Evolutionary conservation across 2,797 vertebrate species (phyloP).

Genomic region (Pipistrellus kuhlii): DNA sequence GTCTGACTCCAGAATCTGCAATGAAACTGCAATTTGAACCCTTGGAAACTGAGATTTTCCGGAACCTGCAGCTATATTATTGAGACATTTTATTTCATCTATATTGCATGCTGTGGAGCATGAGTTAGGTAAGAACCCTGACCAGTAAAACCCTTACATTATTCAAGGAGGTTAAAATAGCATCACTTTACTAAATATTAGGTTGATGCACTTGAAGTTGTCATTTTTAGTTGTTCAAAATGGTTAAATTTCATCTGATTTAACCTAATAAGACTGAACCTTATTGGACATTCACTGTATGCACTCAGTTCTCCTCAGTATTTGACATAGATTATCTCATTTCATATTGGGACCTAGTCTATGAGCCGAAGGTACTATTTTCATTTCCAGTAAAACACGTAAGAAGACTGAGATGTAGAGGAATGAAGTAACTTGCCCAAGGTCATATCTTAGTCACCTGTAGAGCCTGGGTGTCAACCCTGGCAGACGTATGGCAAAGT

Average conservation of each 20-base stretch:
- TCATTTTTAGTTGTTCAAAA: background rate
- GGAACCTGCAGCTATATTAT: background rate
- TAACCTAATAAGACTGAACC: background rate
- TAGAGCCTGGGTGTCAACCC: background rate
- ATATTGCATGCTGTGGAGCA: background rate
- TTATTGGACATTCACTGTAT: background rate
- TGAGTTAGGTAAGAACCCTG: background rate
- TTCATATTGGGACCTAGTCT: background rate
- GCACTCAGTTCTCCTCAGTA: background rate
- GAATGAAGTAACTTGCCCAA: background rate
- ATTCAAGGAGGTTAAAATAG: background rate
- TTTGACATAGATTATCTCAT: constrained; percentile 4
- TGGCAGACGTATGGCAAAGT: background rate
- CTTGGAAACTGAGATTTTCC: constrained; percentile 32
- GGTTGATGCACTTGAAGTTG: background rate
- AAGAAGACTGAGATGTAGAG: background rate
- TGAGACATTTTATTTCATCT: background rate
- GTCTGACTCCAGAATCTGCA: background rate
- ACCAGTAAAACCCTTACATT: background rate
- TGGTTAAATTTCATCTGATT: background rate
- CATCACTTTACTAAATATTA: background rate
- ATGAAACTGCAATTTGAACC: background rate
- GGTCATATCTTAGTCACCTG: background rate
- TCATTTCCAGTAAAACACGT: background rate
- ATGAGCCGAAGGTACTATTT: background rate